Base-by-base conservation (phyloP, 2,888 invertebrate genomes). In the Drosophila eohydei region DNA sequence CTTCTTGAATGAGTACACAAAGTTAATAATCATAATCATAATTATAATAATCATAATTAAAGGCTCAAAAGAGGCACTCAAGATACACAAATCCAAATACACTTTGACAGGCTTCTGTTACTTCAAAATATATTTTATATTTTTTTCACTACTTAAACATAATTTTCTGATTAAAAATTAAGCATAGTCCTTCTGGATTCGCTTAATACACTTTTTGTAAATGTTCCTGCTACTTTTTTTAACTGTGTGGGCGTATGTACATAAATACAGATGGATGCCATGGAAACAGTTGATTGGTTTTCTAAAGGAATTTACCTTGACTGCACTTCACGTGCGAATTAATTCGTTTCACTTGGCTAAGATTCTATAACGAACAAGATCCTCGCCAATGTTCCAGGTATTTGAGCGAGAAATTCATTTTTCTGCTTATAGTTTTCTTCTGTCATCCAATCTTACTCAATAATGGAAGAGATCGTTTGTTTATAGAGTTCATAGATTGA, bases 391-490 rank as follows among this genome's bases (percentile, higher is more conserved):
- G 89, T 90, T 91, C 89, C 92, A 91, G 92, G 78, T 91, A 88
- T 89, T 90, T 81, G 83, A 83, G 81, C 90, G 89, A 80, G 89
- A 91, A 91, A 91, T 89, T 62, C 70, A 91, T 90, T 91, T 88
- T 61, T 74, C 72, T 87, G 91, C 89, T 86, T 62, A 50, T 62
- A 78, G 89, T 80, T 85, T 65, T 67, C 78, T 71, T 81, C 74
- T 74, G 75, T 80, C 52, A 80, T 81, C 69, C 67, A 59, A 50
- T 61, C 9, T 30, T 8, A 26, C 56, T 69, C 50, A 55, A 28
- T 36, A 26, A 48, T 40, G 21, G 21, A 21, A 21, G 21, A 21
- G 21, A 1, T 21, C 21, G 21, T 21, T 21, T 21, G 21, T 21
- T 21, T 55, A 46, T n/a, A 16, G 16, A 32, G 5, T n/a, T 6